Evolutionary conservation across 2,888 invertebrate genomes (phyloP).

Genomic region (Eledone cirrhosa): DNA sequence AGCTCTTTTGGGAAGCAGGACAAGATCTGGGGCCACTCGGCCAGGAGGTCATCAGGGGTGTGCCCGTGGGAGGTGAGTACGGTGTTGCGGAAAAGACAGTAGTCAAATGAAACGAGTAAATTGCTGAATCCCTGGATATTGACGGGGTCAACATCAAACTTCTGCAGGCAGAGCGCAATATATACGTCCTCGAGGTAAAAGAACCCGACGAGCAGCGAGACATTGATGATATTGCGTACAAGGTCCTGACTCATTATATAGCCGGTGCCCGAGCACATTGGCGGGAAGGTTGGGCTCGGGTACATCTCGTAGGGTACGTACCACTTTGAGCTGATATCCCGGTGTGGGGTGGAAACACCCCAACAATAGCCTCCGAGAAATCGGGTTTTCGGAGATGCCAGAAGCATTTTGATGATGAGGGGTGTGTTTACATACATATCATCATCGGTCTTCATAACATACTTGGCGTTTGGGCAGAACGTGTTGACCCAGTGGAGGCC

Average conservation of each 20-base stretch:
- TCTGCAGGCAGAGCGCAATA: constrained; percentile 48
- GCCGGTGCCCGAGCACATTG: constrained; percentile 55
- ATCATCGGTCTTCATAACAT: constrained; percentile 60
- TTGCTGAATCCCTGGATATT: constrained; percentile 47
- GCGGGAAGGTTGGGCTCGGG: constrained; percentile 38
- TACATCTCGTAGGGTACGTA: constrained; percentile 47
- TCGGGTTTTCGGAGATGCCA: constrained; percentile 38
- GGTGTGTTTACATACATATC: constrained; percentile 52
- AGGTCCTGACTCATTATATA: constrained; percentile 50
- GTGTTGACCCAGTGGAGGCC: constrained; percentile 44
- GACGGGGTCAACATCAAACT: constrained; percentile 39
- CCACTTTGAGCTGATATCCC: constrained; percentile 50
- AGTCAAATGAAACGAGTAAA: constrained; percentile 37
- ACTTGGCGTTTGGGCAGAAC: constrained; percentile 43
- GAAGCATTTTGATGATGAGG: constrained; percentile 43
- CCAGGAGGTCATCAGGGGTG: constrained; percentile 30
- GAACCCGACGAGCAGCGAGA: constrained; percentile 49
- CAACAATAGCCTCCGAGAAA: constrained; percentile 54
- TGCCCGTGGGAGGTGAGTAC: constrained; percentile 49
- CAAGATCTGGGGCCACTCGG: constrained; percentile 39
- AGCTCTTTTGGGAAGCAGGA: constrained; percentile 35
- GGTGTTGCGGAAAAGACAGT: constrained; percentile 43
- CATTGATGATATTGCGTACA: constrained; percentile 36
- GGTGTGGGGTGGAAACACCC: constrained; percentile 46
- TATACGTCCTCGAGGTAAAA: constrained; percentile 58